Percentiles rank a stretch among this genome's conserved stretches.
Conservation (phyloP, 2,888 invertebrate species). For the Nemurella pictetii region DNA sequence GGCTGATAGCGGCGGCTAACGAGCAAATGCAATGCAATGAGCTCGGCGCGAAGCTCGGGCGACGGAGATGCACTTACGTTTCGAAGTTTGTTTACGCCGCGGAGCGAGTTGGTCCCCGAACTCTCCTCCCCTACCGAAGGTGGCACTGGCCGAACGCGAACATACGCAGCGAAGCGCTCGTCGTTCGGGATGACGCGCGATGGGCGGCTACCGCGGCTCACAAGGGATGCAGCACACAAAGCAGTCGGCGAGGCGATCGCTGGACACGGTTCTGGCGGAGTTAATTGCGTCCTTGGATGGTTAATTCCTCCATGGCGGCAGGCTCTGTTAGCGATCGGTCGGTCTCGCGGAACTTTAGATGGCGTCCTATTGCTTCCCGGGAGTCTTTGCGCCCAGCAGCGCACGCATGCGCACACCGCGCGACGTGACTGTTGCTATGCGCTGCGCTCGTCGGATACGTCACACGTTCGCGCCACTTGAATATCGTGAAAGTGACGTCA, state of each 20-base stretch:
- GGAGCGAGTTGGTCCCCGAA: constrained; percentile 40
- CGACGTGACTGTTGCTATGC: constrained; percentile 40
- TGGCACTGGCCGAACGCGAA: too few relatives aligned
- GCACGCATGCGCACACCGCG: background rate
- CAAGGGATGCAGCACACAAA: constrained; percentile 33
- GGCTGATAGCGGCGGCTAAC: background rate
- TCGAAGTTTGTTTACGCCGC: constrained; percentile 43
- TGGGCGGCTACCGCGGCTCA: too few relatives aligned
- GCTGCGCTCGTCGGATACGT: constrained; percentile 42
- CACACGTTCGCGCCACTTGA: constrained; percentile 38
- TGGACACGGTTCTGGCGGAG: constrained; percentile 38
- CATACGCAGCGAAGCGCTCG: constrained; percentile 39
- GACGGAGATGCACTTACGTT: constrained; percentile 34
- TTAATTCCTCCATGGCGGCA: constrained; percentile 44
- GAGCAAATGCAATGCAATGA: background rate
- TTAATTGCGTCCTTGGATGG: constrained; percentile 41
- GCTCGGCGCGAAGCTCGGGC: background rate
- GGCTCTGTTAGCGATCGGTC: constrained; percentile 43
- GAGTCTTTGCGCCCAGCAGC: constrained; percentile 41
- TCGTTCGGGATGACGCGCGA: constrained; percentile 34
- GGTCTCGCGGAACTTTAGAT: constrained; percentile 43
- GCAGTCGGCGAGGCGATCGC: constrained; percentile 27
- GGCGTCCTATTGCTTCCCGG: constrained; percentile 44
- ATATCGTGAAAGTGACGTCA: constrained; percentile 31
- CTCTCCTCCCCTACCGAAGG: constrained; percentile 42